Percentiles rank a stretch among this genome's conserved stretches.
Conservation (phyloP, 2,113 vertebrate species). For the Carettochelys insculpta region DNA sequence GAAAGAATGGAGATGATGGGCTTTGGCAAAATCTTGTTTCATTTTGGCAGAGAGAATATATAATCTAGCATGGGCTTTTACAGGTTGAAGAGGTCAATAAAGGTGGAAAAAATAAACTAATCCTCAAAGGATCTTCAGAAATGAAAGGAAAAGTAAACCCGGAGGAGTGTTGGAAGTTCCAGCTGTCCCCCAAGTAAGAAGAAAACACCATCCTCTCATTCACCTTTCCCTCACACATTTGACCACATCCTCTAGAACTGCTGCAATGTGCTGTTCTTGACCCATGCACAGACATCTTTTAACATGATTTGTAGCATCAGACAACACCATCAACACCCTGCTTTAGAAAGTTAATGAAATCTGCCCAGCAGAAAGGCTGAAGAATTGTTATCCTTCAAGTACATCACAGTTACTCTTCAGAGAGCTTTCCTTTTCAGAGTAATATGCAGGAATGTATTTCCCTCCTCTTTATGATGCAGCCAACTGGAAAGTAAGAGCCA, state of each 20-base stretch:
- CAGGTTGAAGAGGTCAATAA: neutral
- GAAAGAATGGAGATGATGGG: neutral
- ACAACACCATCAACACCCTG: neutral
- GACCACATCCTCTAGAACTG: neutral
- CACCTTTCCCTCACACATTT: neutral
- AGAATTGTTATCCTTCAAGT: constrained; percentile 41
- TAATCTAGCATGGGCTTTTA: neutral
- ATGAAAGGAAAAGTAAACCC: neutral
- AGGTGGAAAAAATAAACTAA: neutral
- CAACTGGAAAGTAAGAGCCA: neutral
- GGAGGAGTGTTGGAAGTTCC: neutral
- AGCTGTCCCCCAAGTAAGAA: neutral
- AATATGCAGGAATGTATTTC: neutral
- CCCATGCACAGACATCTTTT: neutral
- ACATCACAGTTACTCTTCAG: constrained; percentile 26
- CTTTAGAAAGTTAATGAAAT: constrained; percentile 37
- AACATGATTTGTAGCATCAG: neutral
- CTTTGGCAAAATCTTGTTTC: neutral
- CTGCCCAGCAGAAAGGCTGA: constrained; percentile 19
- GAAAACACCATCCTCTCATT: neutral
- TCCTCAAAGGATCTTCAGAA: neutral
- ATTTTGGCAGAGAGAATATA: neutral
- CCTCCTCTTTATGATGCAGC: neutral
- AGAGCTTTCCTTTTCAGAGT: constrained; percentile 18
- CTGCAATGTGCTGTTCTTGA: neutral